Conservation (phyloP, 2,113 vertebrate species). For the Amazona guildingii region DNA sequence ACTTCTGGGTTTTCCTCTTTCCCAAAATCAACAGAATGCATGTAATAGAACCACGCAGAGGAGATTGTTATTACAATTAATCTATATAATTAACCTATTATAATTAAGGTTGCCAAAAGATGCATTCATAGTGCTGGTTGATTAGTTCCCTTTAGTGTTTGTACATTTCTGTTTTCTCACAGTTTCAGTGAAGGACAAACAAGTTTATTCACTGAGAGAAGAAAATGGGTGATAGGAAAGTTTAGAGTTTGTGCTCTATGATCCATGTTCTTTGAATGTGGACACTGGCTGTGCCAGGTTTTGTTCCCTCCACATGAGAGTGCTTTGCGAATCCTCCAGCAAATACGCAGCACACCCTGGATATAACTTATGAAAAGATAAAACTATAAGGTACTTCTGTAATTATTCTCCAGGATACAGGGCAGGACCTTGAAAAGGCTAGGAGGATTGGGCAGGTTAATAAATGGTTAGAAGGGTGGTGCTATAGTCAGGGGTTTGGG, state of each 20-base stretch:
- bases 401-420: background rate
- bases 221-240: background rate
- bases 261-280: fast-evolving
- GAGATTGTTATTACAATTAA: background rate
- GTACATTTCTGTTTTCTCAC: background rate
- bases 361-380: background rate
- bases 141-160: background rate
- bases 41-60: background rate
- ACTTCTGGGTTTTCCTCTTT: background rate
- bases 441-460: too few relatives aligned
- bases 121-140: background rate
- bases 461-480: too few relatives aligned
- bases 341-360: background rate
- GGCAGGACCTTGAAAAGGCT: too few relatives aligned
- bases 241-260: background rate
- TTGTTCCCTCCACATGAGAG: background rate
- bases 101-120: background rate
- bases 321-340: background rate
- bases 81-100: background rate
- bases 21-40: background rate
- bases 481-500: too few relatives aligned
- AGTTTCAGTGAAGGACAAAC: background rate
- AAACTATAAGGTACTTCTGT: background rate
- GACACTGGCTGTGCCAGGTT: background rate
- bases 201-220: background rate